Evolutionary conservation across 1,140 invertebrate genomes (phyloP), one percentile per base, ranked within the genome.

Genomic region (Daktulosphaira vitifoliae): DNA sequence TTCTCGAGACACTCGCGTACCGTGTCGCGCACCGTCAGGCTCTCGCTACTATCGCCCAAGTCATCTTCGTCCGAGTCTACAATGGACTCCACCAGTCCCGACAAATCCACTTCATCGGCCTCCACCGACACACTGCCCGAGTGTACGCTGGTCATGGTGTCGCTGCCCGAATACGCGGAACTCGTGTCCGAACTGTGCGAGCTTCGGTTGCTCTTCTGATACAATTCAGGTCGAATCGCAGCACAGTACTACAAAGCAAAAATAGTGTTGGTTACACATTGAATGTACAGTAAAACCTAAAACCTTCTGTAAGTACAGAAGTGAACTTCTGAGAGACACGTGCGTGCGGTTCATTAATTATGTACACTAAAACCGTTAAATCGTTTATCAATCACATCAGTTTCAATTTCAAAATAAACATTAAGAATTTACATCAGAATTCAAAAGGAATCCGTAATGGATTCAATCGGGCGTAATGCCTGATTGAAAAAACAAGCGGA

Each of bases 1-100:
- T 98, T 98, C 74, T 98, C 94, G 53, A 99, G 79, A 74, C 95
- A 97, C 76, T 99, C 96, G 68, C 95, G 79, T 2, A 98, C 93
- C 50, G 89, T 88, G 80, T 99, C 96, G 53, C 92, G 82, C 1
- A 95, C 88, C 65, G 85, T 89, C 66, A 92, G 77, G 73, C 89
- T 93, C 88, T 90, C 92, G 79, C 92, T 90, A 72, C 88, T 90
- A 71, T 96, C 91, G 26, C 89, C 90, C 69, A 93, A 79, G 78
- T 92, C 90, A 75, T 96, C 94, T 72, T 92, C 89, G 75, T 96
- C 92, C 46, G 89, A 93, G 76, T 98, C 96, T 0, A 96, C 94
- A 66, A 92, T 85, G 65, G 92, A 94, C 77, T 98, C 94, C 1
- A 92, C 84, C 49, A 97, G 84, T 33, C 93, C 92, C 23, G 89